phyloP scores from a whole-genome alignment of 2,797 vertebrate genomes.

The Channa striata region DNA sequence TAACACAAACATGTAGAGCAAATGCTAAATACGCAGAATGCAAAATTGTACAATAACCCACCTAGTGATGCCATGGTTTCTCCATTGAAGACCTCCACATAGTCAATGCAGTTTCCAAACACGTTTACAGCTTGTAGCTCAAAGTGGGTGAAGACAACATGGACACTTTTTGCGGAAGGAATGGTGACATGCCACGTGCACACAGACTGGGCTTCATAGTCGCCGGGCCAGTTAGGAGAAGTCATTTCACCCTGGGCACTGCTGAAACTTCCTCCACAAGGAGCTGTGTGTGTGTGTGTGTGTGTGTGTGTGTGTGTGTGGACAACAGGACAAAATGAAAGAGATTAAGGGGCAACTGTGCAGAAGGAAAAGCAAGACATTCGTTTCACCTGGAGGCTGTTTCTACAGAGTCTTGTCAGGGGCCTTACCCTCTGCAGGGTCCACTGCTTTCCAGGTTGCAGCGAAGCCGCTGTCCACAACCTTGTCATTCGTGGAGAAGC shows the following conservation, averaged over 20 bases:
- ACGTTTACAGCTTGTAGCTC: slow-evolving; percentile 74
- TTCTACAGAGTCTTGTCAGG: not conserved
- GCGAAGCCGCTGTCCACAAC: slow-evolving; percentile 85
- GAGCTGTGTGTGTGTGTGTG: slow-evolving; percentile 47
- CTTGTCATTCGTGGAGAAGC: slow-evolving; percentile 81
- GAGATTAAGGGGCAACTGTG: not conserved
- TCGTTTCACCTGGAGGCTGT: not conserved
- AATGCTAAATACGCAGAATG: not conserved
- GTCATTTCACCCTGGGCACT: slow-evolving; percentile 74
- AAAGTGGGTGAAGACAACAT: slow-evolving; percentile 83
- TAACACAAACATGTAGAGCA: not conserved
- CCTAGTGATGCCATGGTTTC: slow-evolving; percentile 61
- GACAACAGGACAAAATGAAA: not conserved
- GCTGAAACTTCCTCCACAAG: slow-evolving; percentile 81
- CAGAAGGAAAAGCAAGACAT: not conserved
- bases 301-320: slow-evolving; percentile 8
- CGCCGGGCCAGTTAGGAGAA: slow-evolving; percentile 81
- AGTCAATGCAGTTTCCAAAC: slow-evolving; percentile 80
- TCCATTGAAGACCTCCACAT: slow-evolving; percentile 81
- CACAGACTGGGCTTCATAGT: slow-evolving; percentile 73
- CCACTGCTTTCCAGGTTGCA: slow-evolving; percentile 79
- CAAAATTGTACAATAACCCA: slow-evolving; percentile 25
- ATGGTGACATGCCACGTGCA: slow-evolving; percentile 84
- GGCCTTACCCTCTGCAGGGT: slow-evolving; percentile 69
- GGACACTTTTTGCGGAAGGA: slow-evolving; percentile 62